These are phyloP conservation scores for Zaprionus kolodkinae DNA, from an alignment of 1,140 invertebrate species.

Conservation along the genomic window DNA sequence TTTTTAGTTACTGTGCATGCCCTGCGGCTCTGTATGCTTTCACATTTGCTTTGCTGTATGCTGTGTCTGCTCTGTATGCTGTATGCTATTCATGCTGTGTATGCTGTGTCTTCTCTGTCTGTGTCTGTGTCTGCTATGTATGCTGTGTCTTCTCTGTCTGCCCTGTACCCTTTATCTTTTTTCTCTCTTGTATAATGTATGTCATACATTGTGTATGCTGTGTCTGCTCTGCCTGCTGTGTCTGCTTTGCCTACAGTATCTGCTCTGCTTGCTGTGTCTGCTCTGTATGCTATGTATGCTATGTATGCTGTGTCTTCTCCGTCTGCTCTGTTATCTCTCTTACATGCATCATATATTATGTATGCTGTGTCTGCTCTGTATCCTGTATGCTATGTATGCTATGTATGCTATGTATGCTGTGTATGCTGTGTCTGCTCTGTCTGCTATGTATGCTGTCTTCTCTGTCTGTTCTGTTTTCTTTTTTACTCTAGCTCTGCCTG, in stretches of 20 bases:
- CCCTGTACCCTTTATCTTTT: background rate
- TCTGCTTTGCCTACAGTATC: too few relatives aligned
- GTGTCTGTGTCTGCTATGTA: background rate
- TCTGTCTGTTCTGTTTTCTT: background rate
- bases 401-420: too few relatives aligned
- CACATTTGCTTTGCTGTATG: background rate
- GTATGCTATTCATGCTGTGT: background rate
- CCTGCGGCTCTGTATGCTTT: background rate
- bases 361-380: background rate
- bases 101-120: background rate
- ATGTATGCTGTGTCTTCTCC: background rate
- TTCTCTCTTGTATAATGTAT: too few relatives aligned
- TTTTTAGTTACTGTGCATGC: too few relatives aligned
- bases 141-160: background rate
- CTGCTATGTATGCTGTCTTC: background rate
- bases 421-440: background rate
- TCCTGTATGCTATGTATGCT: background rate
- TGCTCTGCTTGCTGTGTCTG: background rate
- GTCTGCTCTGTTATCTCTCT: background rate
- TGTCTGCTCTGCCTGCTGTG: background rate
- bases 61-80: too few relatives aligned
- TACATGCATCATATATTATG: too few relatives aligned
- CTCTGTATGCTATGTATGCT: background rate
- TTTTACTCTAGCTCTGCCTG: too few relatives aligned
- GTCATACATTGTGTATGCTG: background rate